phyloP scores from a whole-genome alignment of 1,140 invertebrate genomes.

The Drosophila biarmipes region DNA sequence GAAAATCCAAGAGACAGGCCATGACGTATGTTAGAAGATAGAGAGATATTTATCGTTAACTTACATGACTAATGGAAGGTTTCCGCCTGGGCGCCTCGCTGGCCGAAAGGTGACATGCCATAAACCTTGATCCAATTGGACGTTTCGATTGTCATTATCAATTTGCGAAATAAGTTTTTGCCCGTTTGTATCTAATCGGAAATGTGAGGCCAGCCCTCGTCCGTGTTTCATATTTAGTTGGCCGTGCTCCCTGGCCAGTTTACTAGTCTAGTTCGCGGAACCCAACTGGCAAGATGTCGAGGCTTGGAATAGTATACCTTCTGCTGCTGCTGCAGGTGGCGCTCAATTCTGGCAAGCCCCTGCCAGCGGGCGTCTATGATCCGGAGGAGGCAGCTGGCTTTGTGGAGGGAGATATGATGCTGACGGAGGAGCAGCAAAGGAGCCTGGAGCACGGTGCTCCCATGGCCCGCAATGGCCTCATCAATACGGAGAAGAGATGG shows the following conservation, averaged over 20 bases:
- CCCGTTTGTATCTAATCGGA: slow-evolving; percentile 43
- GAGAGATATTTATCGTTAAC: slow-evolving; percentile 18
- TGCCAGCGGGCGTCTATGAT: slow-evolving; percentile 37
- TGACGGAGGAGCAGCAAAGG: slow-evolving; percentile 81
- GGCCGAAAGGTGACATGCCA: not conserved
- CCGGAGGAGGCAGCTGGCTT: slow-evolving; percentile 64
- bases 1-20: slow-evolving; percentile 11
- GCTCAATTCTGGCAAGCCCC: slow-evolving; percentile 21
- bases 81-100: not conserved
- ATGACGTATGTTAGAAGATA: slow-evolving; percentile 40
- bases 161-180: slow-evolving; percentile 42
- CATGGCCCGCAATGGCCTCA: slow-evolving; percentile 86
- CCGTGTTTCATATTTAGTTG: slow-evolving; percentile 38
- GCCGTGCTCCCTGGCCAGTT: slow-evolving; percentile 1
- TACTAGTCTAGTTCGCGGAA: slow-evolving; percentile 40
- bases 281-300: slow-evolving; percentile 54
- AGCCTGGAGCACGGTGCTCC: slow-evolving; percentile 28
- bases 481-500: slow-evolving; percentile 87
- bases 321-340: slow-evolving; percentile 25
- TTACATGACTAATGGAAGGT: slow-evolving; percentile 48
- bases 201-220: not conserved
- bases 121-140: slow-evolving; percentile 33
- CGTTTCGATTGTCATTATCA: slow-evolving; percentile 21
- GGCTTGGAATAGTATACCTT: slow-evolving; percentile 24
- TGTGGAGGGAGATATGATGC: slow-evolving; percentile 85